Evolutionary conservation across 2,888 invertebrate genomes (phyloP).

Genomic region (Latheticus oryzae): DNA sequence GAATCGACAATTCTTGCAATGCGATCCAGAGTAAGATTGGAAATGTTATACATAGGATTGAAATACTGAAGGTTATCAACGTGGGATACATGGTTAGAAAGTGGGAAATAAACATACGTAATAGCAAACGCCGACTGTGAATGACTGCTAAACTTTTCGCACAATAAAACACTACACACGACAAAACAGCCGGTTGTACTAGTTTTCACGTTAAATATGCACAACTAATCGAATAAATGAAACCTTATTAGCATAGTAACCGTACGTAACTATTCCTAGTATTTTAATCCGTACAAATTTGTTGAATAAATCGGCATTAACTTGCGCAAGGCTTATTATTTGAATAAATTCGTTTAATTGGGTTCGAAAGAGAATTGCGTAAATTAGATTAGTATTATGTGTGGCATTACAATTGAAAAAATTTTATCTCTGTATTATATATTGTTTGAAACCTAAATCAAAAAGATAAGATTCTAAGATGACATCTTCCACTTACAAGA

Average conservation of each 20-base stretch:
- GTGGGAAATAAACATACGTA: constrained; percentile 18
- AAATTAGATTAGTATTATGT: too few species aligned
- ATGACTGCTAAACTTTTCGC: constrained; percentile 26
- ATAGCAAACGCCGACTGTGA: constrained; percentile 7
- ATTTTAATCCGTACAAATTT: constrained; percentile 26
- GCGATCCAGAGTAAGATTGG: constrained; percentile 1
- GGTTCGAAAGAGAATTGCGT: constrained; percentile 11
- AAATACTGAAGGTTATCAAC: constrained; percentile 20
- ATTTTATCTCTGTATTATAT: too few species aligned
- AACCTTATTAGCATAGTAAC: constrained; percentile 28
- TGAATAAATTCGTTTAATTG: constrained; percentile 1
- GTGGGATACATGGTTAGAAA: constrained; percentile 30
- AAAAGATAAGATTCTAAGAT: too few species aligned
- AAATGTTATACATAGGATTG: constrained; percentile 4
- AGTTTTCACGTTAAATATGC: constrained; percentile 32
- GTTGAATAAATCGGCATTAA: constrained; percentile 3
- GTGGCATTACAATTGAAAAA: too few species aligned
- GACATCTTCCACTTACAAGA: too few species aligned
- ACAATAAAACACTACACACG: constrained; percentile 24
- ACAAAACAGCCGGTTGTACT: constrained; percentile 17
- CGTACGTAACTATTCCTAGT: constrained; percentile 10
- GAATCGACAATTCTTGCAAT: constrained; percentile 9
- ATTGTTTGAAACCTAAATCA: too few species aligned
- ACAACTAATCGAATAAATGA: constrained; percentile 31
- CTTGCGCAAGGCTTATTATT: too few species aligned